Conservation (phyloP, 2,888 invertebrate genomes). For the Chaetoderma sp. region DNA sequence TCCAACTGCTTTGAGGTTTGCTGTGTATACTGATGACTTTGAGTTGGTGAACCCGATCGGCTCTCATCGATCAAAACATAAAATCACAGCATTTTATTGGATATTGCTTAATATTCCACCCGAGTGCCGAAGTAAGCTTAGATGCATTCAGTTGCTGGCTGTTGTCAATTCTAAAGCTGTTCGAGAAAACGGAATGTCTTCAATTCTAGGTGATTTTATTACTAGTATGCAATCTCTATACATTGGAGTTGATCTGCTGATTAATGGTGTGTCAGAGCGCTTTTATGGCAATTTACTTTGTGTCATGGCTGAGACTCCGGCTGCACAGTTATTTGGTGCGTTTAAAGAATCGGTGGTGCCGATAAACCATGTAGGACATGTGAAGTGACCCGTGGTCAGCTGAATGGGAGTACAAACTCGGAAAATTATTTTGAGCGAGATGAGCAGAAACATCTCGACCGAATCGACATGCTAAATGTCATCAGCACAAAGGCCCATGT, state of each 20-base stretch:
- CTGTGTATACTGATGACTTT: slow-evolving; percentile 27
- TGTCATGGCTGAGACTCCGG: slow-evolving; percentile 3
- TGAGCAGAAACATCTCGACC: background rate
- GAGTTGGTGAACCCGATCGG: slow-evolving; percentile 34
- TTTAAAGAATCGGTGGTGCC: slow-evolving; percentile 14
- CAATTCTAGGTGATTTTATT: background rate
- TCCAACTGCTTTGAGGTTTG: slow-evolving; percentile 14
- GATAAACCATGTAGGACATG: slow-evolving; percentile 5
- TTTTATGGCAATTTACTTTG: no score
- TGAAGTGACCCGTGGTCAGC: background rate
- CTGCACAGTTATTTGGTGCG: background rate
- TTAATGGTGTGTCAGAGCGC: no score
- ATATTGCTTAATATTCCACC: background rate
- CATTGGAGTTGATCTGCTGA: no score
- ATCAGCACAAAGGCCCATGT: background rate
- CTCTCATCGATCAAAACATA: slow-evolving; percentile 22
- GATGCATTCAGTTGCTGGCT: background rate
- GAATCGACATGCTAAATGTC: background rate
- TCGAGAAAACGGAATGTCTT: background rate
- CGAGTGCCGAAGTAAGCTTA: background rate
- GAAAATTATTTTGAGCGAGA: background rate
- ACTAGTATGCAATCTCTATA: background rate
- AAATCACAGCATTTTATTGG: background rate
- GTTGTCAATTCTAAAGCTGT: background rate
- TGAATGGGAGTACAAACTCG: background rate